phyloP scores from a whole-genome alignment of 92 coral and sea anemone species.

The Zoanthus gigantus region DNA sequence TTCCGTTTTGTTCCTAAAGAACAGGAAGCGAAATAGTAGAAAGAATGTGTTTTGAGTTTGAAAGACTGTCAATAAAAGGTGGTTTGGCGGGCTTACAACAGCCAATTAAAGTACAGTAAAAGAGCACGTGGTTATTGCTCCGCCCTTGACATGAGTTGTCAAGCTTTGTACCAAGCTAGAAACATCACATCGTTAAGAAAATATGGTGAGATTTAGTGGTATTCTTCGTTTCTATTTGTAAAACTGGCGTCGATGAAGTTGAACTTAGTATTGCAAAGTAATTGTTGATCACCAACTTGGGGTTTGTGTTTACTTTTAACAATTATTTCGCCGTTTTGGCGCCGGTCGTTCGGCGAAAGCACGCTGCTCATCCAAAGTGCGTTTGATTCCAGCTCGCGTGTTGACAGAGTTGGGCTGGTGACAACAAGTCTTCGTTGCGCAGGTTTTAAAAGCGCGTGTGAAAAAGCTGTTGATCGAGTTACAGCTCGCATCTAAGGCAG shows the following conservation, averaged over 20 bases:
- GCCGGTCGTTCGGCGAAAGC: conserved; percentile 21
- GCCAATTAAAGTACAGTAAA: conserved; percentile 22
- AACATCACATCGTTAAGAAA: conserved; percentile 20
- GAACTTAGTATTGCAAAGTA: conserved; percentile 10
- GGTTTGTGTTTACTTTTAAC: conserved; percentile 30
- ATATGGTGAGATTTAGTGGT: conserved; percentile 8
- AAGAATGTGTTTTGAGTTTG: not conserved
- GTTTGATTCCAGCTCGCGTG: conserved; percentile 44
- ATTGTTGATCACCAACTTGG: conserved; percentile 10
- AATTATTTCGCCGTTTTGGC: conserved; percentile 36
- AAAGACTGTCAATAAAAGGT: not conserved
- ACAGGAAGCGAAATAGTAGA: conserved; percentile 6
- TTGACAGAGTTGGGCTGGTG: conserved; percentile 30
- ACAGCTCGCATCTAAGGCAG: conserved; percentile 28
- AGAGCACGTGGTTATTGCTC: conserved; percentile 20
- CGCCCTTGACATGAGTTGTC: conserved; percentile 52
- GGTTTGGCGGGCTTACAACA: conserved; percentile 38
- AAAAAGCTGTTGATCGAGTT: conserved; percentile 27
- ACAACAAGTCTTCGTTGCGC: conserved; percentile 14
- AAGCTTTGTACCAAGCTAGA: not conserved
- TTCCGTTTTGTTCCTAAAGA: conserved; percentile 31
- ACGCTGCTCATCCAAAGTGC: conserved; percentile 4
- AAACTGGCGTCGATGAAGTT: conserved; percentile 18
- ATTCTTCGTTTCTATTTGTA: conserved; percentile 28
- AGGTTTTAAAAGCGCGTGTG: conserved; percentile 22